Conservation (phyloP, 2,797 vertebrate species). For the Falco biarmicus region DNA sequence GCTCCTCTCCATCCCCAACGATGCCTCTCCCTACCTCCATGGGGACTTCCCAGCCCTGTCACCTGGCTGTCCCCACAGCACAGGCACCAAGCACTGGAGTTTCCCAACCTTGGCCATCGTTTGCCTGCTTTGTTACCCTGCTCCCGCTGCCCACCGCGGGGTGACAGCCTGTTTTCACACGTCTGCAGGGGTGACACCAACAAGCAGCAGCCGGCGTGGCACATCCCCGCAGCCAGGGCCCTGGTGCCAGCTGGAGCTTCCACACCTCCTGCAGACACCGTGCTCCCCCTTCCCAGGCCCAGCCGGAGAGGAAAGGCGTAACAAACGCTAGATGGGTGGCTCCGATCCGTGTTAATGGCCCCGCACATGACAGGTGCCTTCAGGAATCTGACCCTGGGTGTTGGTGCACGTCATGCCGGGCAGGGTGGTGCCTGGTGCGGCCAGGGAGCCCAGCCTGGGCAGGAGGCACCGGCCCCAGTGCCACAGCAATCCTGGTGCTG, state of each 20-base stretch:
- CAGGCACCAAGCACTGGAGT: background rate
- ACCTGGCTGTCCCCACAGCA: accelerated
- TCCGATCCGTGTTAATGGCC: background rate
- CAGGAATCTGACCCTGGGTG: conserved; percentile 25
- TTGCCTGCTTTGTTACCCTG: too few relatives aligned
- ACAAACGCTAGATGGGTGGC: background rate
- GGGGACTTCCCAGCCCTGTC: background rate
- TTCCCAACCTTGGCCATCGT: background rate
- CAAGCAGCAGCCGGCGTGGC: accelerated
- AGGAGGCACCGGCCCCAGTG: accelerated
- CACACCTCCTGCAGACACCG: background rate
- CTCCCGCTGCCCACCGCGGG: accelerated
- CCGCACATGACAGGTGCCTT: background rate
- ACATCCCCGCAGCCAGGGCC: accelerated
- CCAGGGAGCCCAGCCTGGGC: background rate
- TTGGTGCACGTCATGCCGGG: accelerated
- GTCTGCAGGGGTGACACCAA: too few relatives aligned
- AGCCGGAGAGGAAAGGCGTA: background rate
- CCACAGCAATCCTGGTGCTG: background rate
- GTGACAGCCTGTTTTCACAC: background rate
- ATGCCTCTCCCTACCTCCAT: background rate
- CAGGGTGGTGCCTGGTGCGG: background rate
- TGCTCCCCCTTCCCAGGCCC: accelerated
- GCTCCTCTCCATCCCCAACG: accelerated
- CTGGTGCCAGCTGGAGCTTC: accelerated